phyloP scores from a whole-genome alignment of 2,113 vertebrate species.

The Nycticorax nycticorax region DNA sequence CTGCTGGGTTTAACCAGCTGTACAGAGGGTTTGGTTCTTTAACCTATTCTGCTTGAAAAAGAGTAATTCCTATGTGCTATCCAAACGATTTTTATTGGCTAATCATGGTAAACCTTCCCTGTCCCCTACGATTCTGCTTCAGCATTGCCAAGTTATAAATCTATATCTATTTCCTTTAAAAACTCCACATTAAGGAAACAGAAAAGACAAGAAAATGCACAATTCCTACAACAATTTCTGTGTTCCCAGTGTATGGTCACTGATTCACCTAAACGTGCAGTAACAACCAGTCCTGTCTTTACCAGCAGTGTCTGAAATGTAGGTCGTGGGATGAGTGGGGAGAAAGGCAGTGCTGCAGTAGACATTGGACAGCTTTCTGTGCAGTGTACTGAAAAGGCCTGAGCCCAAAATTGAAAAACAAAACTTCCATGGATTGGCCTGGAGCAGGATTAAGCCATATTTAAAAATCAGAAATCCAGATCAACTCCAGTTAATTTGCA shows the following conservation, averaged over 20 bases:
- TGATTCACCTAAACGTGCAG: not conserved
- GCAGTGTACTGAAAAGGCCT: not conserved
- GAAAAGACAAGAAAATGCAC: not conserved
- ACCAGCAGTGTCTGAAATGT: fast-evolving
- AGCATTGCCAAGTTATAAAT: not conserved
- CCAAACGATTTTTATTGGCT: not conserved
- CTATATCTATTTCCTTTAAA: not conserved
- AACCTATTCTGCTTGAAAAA: not conserved
- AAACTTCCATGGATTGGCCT: not conserved
- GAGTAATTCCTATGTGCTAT: not conserved
- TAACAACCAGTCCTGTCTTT: not conserved
- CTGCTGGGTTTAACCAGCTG: not conserved
- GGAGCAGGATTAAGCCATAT: not conserved
- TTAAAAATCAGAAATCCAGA: not conserved
- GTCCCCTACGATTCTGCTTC: not conserved
- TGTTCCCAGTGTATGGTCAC: not conserved
- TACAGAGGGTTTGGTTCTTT: not conserved
- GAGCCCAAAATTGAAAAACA: not conserved
- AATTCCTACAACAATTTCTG: fast-evolving
- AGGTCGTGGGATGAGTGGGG: not conserved
- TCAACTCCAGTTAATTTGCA: not conserved
- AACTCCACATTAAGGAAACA: not conserved
- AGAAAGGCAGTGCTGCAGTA: not conserved
- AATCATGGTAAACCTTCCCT: not conserved
- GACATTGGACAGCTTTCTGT: not conserved